These are phyloP conservation scores for Trachelus stipa DNA, from an alignment of 2,888 invertebrate genomes.

Conservation along the genomic window DNA sequence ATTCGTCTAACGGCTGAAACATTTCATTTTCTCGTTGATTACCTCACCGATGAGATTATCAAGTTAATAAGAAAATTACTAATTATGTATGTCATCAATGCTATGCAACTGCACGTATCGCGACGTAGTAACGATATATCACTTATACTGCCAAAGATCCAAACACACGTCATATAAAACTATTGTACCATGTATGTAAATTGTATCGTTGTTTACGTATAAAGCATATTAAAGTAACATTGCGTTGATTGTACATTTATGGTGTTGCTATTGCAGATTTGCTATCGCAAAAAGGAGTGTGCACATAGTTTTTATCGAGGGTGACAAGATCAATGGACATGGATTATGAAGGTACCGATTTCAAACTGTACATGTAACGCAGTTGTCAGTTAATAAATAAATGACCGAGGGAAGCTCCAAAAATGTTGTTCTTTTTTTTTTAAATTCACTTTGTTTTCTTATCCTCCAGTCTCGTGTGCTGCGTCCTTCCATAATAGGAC, in stretches of 20 bases:
- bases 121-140: no score
- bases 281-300: background rate
- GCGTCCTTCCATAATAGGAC: no score
- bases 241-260: constrained; percentile 26
- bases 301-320: background rate
- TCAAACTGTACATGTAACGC: constrained; percentile 47
- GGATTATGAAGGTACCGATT: constrained; percentile 9
- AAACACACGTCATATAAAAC: constrained; percentile 18
- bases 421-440: background rate
- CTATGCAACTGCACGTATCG: no score
- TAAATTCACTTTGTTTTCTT: background rate
- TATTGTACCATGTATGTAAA: constrained; percentile 32
- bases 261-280: constrained; percentile 34
- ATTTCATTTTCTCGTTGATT: no score
- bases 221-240: constrained; percentile 23
- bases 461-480: no score
- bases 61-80: no score
- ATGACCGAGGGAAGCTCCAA: constrained; percentile 20
- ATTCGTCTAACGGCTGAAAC: no score
- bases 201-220: constrained; percentile 48
- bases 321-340: background rate
- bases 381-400: constrained; percentile 48
- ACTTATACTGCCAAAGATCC: background rate
- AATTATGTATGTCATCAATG: no score
- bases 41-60: no score